Percentiles rank a stretch among this genome's conserved stretches.
phyloP scores from a whole-genome alignment of 2,888 invertebrate genomes.

The Cosmia pyralina region DNA sequence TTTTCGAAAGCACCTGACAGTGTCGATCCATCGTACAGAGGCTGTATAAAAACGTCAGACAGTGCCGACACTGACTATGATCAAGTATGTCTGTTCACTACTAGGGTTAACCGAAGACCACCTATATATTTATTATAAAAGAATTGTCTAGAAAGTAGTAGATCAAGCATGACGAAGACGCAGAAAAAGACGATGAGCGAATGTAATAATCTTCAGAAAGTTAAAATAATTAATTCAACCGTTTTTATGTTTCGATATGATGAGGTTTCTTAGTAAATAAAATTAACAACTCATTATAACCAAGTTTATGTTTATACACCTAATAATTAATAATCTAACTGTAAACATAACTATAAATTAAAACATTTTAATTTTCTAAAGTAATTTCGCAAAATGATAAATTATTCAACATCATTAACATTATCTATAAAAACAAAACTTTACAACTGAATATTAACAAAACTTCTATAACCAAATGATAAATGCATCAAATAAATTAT shows the following conservation, averaged over 20 bases:
- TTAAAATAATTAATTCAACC: neutral
- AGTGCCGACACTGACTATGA: conserved; percentile 81
- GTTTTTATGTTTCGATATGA: neutral
- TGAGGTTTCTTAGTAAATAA: neutral
- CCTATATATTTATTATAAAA: neutral
- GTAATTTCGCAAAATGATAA: conserved; percentile 50
- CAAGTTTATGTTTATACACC: neutral
- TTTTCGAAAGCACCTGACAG: conserved; percentile 83
- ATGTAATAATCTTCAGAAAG: neutral
- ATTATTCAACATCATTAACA: conserved; percentile 57
- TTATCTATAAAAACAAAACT: conserved; percentile 44
- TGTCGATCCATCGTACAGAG: conserved; percentile 77
- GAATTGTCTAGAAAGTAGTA: neutral
- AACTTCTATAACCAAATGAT: conserved; percentile 56
- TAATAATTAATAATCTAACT: conserved; percentile 16
- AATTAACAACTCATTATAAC: neutral
- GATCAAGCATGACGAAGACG: neutral
- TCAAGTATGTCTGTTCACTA: conserved; percentile 76
- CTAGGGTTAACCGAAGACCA: conserved; percentile 69
- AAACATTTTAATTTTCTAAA: conserved; percentile 42
- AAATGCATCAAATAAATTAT: conserved; percentile 66
- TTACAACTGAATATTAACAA: conserved; percentile 54
- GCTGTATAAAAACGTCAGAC: conserved; percentile 83
- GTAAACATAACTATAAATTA: conserved; percentile 29
- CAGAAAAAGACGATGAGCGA: neutral